phyloP scores from a whole-genome alignment of 2,797 vertebrate genomes.

The Perodicticus potto region DNA sequence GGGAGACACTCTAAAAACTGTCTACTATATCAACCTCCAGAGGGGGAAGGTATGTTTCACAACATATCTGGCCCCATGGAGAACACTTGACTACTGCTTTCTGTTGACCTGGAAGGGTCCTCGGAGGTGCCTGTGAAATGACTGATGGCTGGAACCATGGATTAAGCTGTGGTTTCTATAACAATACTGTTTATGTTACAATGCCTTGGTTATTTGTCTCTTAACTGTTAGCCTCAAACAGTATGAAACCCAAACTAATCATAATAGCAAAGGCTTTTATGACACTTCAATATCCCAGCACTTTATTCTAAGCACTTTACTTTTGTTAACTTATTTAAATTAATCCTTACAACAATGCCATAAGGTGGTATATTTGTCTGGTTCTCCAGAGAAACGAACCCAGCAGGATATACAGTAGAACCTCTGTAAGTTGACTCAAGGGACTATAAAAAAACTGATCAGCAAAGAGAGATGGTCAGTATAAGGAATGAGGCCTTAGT shows the following conservation, averaged over 20 bases:
- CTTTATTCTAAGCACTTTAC: not conserved
- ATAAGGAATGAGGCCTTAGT: too few species aligned
- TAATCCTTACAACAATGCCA: not conserved
- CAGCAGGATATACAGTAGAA: not conserved
- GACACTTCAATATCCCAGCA: not conserved
- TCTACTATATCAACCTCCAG: not conserved
- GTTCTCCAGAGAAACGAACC: not conserved
- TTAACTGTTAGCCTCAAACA: constrained; percentile 5
- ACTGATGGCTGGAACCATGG: not conserved
- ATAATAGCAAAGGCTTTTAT: not conserved
- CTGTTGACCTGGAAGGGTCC: not conserved
- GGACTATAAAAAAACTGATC: too few species aligned
- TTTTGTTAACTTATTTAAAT: constrained; percentile 43
- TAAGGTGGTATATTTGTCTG: not conserved
- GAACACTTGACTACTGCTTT: not conserved
- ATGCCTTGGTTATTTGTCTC: not conserved
- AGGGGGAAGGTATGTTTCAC: not conserved
- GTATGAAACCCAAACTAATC: not conserved
- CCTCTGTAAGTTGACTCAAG: too few species aligned
- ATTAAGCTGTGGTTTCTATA: constrained; percentile 10
- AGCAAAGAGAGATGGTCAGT: too few species aligned
- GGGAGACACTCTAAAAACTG: not conserved
- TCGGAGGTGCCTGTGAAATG: not conserved
- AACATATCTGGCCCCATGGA: not conserved
- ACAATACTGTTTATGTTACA: not conserved